Evolutionary conservation across 2,888 invertebrate species (phyloP).

Genomic region (Tinea semifulvella): DNA sequence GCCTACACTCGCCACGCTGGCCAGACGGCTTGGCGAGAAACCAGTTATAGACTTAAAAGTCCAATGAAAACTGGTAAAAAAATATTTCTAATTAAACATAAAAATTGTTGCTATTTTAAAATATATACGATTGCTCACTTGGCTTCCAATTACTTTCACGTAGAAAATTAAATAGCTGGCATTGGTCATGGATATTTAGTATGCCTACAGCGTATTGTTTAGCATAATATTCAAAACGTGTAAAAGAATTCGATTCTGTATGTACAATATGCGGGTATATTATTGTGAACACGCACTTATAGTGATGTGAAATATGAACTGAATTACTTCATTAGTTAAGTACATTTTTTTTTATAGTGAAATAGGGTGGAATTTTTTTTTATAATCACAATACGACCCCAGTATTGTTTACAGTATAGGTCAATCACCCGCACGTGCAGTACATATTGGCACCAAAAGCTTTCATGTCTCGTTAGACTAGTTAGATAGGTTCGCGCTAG

Average conservation of each 20-base stretch:
- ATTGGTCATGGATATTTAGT: too few relatives aligned
- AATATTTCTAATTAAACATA: background rate
- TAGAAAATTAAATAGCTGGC: background rate
- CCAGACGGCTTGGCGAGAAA: too few relatives aligned
- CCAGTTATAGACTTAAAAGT: too few relatives aligned
- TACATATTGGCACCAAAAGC: background rate
- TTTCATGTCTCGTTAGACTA: slow-evolving; percentile 28
- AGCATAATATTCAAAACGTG: slow-evolving; percentile 7
- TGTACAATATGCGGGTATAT: background rate
- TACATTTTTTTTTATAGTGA: too few relatives aligned
- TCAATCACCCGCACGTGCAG: slow-evolving; percentile 1
- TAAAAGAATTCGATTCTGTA: slow-evolving; percentile 2
- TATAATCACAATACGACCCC: too few relatives aligned
- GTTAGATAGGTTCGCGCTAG: slow-evolving; percentile 27
- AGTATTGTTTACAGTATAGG: slow-evolving; percentile 6
- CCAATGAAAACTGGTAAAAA: background rate
- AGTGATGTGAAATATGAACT: too few relatives aligned
- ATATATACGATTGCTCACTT: background rate
- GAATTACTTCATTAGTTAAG: too few relatives aligned
- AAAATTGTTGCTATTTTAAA: slow-evolving; percentile 2
- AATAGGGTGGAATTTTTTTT: too few relatives aligned
- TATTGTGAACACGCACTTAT: background rate
- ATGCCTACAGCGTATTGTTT: slow-evolving; percentile 8
- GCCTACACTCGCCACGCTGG: too few relatives aligned
- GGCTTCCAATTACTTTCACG: slow-evolving; percentile 4